Evolutionary conservation across 2,888 invertebrate genomes (phyloP).

Genomic region (Athripsodes cinereus): DNA sequence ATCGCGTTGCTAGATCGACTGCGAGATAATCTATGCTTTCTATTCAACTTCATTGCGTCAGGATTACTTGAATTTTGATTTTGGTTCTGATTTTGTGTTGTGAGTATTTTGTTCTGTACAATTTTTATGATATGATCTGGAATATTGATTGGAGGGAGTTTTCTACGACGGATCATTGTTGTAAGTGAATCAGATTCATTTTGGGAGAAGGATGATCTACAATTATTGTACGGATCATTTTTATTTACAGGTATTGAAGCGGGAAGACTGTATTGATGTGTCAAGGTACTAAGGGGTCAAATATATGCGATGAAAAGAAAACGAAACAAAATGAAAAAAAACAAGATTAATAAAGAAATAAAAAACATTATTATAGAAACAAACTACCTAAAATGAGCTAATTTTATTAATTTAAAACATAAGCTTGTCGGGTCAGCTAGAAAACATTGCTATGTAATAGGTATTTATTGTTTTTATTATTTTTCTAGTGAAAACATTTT

Average conservation of each 20-base stretch:
- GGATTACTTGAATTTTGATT: background rate
- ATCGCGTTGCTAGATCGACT: constrained; percentile 39
- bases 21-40: constrained; percentile 32
- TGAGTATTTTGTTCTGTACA: constrained; percentile 29
- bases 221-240: constrained; percentile 22
- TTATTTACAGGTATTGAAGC: constrained; percentile 12
- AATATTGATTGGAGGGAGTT: constrained; percentile 35
- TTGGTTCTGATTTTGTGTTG: background rate
- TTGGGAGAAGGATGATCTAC: constrained; percentile 31
- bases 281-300: background rate
- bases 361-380: too few species aligned
- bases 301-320: background rate
- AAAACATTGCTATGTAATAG: too few species aligned
- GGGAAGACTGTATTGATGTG: constrained; percentile 19
- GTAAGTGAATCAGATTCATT: constrained; percentile 27
- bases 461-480: too few species aligned
- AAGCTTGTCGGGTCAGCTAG: too few species aligned
- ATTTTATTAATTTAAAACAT: too few species aligned
- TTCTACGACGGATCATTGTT: constrained; percentile 29
- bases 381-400: too few species aligned
- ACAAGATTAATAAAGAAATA: background rate
- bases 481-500: too few species aligned
- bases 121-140: constrained; percentile 35
- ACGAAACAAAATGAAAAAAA: background rate
- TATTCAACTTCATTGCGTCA: too few species aligned